These are phyloP conservation scores for Trogon surrucura DNA, from an alignment of 2,113 vertebrate genomes.

Conservation along the genomic window DNA sequence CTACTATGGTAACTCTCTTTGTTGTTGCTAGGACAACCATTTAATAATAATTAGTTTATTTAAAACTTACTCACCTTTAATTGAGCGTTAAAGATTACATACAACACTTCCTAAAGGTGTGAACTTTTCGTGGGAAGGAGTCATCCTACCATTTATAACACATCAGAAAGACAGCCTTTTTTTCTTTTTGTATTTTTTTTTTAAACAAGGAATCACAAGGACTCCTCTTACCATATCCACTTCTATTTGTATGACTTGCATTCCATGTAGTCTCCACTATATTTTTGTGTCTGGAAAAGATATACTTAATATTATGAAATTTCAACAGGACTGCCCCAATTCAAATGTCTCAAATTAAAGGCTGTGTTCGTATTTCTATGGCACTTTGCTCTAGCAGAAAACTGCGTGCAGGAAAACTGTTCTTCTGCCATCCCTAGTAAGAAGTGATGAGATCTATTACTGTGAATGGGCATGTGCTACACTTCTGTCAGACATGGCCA, in stretches of 20 bases:
- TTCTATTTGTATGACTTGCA: background rate
- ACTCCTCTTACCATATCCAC: background rate
- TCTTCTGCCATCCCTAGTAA: background rate
- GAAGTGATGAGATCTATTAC: background rate
- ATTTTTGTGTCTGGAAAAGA: background rate
- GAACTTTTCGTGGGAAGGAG: background rate
- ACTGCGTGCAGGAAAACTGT: background rate
- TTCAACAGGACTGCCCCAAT: background rate
- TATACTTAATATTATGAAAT: background rate
- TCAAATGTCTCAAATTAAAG: background rate
- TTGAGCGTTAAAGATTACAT: background rate
- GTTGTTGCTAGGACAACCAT: conserved; percentile 38
- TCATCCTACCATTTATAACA: background rate
- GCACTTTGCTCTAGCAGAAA: background rate
- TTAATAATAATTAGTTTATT: conserved; percentile 30
- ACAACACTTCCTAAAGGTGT: background rate
- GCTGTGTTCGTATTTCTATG: fast-evolving
- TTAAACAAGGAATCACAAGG: background rate
- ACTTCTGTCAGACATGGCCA: fast-evolving
- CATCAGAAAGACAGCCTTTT: background rate
- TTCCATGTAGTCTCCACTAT: background rate
- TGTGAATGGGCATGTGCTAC: background rate
- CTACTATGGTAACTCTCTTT: conserved; percentile 42
- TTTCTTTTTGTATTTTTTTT: background rate
- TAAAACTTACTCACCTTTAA: conserved; percentile 1